phyloP scores from a whole-genome alignment of 2,888 invertebrate species.

The Dusona sp. region DNA sequence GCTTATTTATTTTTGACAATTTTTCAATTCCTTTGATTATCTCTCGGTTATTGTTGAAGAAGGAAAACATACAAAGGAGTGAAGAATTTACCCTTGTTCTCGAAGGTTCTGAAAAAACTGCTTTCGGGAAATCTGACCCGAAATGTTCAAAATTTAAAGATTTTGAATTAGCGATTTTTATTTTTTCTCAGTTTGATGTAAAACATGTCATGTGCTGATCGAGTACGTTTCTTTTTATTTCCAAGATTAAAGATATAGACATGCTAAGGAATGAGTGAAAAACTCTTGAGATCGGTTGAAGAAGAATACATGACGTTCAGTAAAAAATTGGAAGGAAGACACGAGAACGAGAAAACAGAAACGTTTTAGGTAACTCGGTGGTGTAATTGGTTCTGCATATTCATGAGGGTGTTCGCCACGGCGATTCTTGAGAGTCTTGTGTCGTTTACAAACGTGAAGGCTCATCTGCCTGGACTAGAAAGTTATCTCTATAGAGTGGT shows the following conservation, averaged over 20 bases:
- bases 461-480: constrained; percentile 21
- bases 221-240: background rate
- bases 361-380: constrained; percentile 50
- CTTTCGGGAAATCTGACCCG: background rate
- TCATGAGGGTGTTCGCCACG: constrained; percentile 78
- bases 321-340: constrained; percentile 21
- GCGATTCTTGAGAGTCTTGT: constrained; percentile 64
- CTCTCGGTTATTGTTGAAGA: background rate
- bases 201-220: background rate
- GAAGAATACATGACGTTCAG: constrained; percentile 29
- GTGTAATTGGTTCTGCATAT: constrained; percentile 82
- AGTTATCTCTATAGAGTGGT: background rate
- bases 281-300: constrained; percentile 46
- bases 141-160: background rate
- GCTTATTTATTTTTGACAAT: background rate
- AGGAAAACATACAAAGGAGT: background rate
- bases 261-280: constrained; percentile 17
- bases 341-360: constrained; percentile 46
- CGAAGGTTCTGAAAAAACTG: background rate
- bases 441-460: constrained; percentile 70
- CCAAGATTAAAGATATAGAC: background rate
- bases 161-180: background rate
- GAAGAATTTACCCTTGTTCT: background rate
- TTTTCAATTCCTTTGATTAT: background rate
- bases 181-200: background rate